Evolutionary conservation across 1,140 invertebrate species (phyloP).

Genomic region (Thaumatotibia leucotreta): DNA sequence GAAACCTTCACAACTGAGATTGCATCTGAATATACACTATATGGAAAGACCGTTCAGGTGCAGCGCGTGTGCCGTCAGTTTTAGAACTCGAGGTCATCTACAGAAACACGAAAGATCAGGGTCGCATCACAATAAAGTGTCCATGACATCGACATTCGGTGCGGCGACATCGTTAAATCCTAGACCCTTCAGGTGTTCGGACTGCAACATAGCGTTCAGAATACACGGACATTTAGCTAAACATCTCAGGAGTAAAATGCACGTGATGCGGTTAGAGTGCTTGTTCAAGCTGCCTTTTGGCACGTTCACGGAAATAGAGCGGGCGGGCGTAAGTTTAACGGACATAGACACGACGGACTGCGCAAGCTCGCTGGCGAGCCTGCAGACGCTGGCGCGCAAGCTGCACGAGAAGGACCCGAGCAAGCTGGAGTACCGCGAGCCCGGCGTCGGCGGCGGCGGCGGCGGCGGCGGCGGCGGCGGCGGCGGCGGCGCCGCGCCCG

Average conservation of each 20-base stretch:
- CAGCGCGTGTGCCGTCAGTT: slow-evolving; percentile 93
- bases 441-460: slow-evolving; percentile 29
- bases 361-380: slow-evolving; percentile 92
- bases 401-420: slow-evolving; percentile 89
- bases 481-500: slow-evolving; percentile 45
- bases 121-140: slow-evolving; percentile 93
- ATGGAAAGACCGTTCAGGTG: slow-evolving; percentile 95
- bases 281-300: slow-evolving; percentile 95
- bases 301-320: slow-evolving; percentile 96
- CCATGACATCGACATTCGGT: slow-evolving; percentile 91
- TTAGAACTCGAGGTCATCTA: slow-evolving; percentile 93
- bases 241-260: slow-evolving; percentile 97
- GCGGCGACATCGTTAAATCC: slow-evolving; percentile 92
- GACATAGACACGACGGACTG: slow-evolving; percentile 97
- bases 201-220: slow-evolving; percentile 97
- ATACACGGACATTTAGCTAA: slow-evolving; percentile 98
- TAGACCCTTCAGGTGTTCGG: slow-evolving; percentile 94
- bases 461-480: too few relatives aligned
- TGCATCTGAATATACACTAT: slow-evolving; percentile 98
- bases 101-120: slow-evolving; percentile 94
- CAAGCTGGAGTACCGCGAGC: slow-evolving; percentile 81
- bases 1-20: slow-evolving; percentile 90
- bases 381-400: slow-evolving; percentile 86
- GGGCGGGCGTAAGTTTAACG: slow-evolving; percentile 91
- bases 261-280: slow-evolving; percentile 96